Conservation (phyloP, 2,797 vertebrate species). For the Australoheros facetus region DNA sequence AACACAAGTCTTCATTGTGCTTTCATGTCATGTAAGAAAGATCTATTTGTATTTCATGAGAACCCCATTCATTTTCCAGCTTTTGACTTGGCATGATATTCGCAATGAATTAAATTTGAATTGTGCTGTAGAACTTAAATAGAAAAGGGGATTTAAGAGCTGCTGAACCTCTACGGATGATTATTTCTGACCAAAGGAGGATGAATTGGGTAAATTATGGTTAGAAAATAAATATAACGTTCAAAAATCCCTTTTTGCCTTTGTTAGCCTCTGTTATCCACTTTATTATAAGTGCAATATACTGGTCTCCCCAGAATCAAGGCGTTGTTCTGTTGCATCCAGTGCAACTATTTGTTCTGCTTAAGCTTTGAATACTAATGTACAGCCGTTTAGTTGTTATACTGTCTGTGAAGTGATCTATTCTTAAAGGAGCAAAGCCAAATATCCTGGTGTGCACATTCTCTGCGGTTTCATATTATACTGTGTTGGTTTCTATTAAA, state of each 20-base stretch:
- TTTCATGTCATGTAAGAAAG: neutral
- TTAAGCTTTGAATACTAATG: conserved; percentile 26
- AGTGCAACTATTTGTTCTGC: conserved; percentile 21
- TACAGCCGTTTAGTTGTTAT: neutral
- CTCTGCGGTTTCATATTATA: conserved; percentile 3
- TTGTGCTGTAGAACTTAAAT: conserved; percentile 7
- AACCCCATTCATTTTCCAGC: neutral
- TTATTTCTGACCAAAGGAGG: conserved; percentile 27
- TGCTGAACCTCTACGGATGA: conserved; percentile 7
- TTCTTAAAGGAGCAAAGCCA: conserved; percentile 7
- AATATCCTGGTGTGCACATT: conserved; percentile 18
- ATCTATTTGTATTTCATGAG: conserved; percentile 8
- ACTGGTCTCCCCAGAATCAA: conserved; percentile 20
- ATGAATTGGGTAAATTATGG: conserved; percentile 21
- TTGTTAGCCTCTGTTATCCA: conserved; percentile 18
- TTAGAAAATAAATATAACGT: conserved; percentile 48
- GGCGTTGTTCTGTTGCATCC: conserved; percentile 27
- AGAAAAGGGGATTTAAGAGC: conserved; percentile 17
- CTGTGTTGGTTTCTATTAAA: conserved; percentile 28
- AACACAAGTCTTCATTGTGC: neutral
- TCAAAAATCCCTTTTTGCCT: conserved; percentile 4
- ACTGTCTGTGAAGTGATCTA: neutral
- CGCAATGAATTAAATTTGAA: neutral
- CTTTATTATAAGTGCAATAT: neutral
- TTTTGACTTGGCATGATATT: conserved; percentile 6